Evolutionary conservation across 2,888 invertebrate genomes (phyloP), one percentile per base, ranked within the genome.

Genomic region (Megalurothrips usitatus): DNA sequence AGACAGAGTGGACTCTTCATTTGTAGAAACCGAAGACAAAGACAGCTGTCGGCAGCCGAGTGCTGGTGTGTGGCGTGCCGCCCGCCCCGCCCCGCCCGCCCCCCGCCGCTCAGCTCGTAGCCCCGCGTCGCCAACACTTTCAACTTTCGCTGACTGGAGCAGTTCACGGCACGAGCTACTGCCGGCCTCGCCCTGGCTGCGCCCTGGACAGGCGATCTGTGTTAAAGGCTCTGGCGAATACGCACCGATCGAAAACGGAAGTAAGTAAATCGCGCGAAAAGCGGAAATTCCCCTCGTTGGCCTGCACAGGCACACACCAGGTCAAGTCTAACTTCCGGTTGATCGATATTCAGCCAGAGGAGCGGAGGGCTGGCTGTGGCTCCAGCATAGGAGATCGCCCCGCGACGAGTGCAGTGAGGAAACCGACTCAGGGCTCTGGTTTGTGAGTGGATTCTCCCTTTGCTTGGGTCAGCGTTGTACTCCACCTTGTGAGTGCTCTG

Each of bases 81-180:
- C 63, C n/a, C 63, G 11, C 63, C 1, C n/a, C 9, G 9, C 68
- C 23, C n/a, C n/a, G 68, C 68, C 68, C 11, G 23, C 11, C 23
- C 23, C 63, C 9, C 63, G n/a, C 19, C 63, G 63, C 14, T 9
- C 1, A 9, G n/a, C 10, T 12, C 52, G 52, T 12, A 19, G 52
- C 68, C 9, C n/a, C 63, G 63, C 63, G 26, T 75, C 68, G 68
- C 68, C 68, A 23, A 75, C 68, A 75, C 68, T 75, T 75, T 75
- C 68, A 26, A 75, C 68, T 75, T 75, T 75, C 68, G 68, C 68
- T 58, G 58, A 14, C 58, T 23, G 68, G 68, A 75, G 68, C 68
- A 12, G 68, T 43, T 6, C 34, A 43, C 34, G 34, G 6, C 34
- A 43, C 34, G n/a, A 43, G 34, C 34, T 43, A 43, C 34, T 43